Evolutionary conservation across 2,888 invertebrate genomes (phyloP).

Genomic region (Dryobota labecula): DNA sequence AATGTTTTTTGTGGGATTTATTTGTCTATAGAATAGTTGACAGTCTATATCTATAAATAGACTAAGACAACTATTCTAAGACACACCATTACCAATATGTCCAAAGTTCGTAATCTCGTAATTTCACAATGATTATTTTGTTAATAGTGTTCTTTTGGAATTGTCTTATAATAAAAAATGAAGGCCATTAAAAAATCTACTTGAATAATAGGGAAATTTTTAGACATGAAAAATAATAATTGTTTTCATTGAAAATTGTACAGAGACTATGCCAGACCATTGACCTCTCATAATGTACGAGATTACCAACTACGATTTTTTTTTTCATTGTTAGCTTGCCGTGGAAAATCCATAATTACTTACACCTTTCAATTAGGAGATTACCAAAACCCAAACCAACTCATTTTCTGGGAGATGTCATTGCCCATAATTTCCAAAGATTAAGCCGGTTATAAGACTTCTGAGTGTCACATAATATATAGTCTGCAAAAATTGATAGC

Average conservation of each 20-base stretch:
- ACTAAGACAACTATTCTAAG: no score
- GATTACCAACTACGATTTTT: neutral
- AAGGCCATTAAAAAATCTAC: no score
- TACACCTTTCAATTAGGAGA: neutral
- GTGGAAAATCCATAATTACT: neutral
- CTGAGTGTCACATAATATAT: neutral
- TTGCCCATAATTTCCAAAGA: neutral
- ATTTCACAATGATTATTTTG: no score
- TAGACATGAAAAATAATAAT: no score
- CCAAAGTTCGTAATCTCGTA: no score
- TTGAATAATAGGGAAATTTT: no score
- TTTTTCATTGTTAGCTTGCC: neutral
- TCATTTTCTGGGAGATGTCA: neutral
- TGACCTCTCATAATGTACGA: neutral
- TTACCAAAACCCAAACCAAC: neutral
- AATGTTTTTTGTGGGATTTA: no score
- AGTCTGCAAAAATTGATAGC: conserved; percentile 11
- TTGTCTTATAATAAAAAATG: no score
- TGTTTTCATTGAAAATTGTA: neutral
- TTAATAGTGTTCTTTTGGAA: no score
- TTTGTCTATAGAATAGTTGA: no score
- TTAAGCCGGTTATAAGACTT: neutral
- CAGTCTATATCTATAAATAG: no score
- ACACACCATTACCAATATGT: no score
- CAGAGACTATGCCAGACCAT: neutral